Base-by-base conservation (phyloP, 2,888 invertebrate species). In the Pristionchus fissidentatus region DNA sequence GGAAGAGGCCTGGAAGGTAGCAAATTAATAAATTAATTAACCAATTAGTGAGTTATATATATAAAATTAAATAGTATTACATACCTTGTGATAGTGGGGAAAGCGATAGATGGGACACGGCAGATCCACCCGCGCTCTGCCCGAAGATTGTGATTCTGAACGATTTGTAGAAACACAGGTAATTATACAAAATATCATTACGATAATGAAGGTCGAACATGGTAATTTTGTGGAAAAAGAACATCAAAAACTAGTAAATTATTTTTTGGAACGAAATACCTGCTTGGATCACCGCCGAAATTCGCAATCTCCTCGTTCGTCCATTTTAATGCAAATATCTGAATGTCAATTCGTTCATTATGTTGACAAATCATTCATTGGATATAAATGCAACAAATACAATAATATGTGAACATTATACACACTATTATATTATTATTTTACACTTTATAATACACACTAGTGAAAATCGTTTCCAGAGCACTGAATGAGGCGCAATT, bases 1-100 rank as follows among this genome's bases (percentile, higher is more conserved):
- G 79, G 79, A 79, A 79, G 79, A 55, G 52, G 22, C 79, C 79
- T 79, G 79, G 7, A n/a, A 55, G 13, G 10, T 5, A 32, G 5
- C 22, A 22, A 13, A 5, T 10, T 35, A 26, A 62, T 41, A 10
- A n/a, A n/a, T 38, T n/a, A n/a, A n/a, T 32, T 38, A 1, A 19
- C 5, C 35, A 19, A 41, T 22, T 5, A 38, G 32, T 19, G 3
- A 70, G 70, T 19, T 26, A 29, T 38, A 29, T n/a, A 29, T 32
- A 29, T 62, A 26, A 26, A 29, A 15, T 2, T 35, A n/a, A 10
- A 8, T 26, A 0, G 26, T 5, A 62, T 60, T n/a, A 29, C 29
- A 1, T 43, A 66, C 70, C 70, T 70, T 41, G 22, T 1, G 70
- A 38, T 0, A 70, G 43, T 22, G 70, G 70, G 7, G 70, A 70